phyloP scores from a whole-genome alignment of 2,888 invertebrate species.

The Isotomurus palustris region DNA sequence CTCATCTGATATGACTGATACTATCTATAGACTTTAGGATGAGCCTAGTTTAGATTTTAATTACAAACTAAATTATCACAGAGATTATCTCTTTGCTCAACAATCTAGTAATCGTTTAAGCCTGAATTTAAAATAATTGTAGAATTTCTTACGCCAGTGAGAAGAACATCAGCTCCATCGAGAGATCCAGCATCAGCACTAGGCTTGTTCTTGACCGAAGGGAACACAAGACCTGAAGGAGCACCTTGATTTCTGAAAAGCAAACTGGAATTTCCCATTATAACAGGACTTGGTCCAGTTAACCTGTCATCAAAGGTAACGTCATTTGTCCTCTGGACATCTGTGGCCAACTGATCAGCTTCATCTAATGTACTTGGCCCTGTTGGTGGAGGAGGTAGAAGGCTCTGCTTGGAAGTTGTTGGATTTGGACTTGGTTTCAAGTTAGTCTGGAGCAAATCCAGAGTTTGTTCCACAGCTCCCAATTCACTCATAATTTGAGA shows the following conservation, averaged over 20 bases:
- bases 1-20: no score
- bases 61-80: no score
- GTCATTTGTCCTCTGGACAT: slow-evolving; percentile 37
- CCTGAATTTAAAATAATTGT: not conserved
- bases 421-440: no score
- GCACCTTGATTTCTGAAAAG: slow-evolving; percentile 14
- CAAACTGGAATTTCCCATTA: not conserved
- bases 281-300: not conserved
- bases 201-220: slow-evolving; percentile 85
- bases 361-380: slow-evolving; percentile 27
- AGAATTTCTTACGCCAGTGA: slow-evolving; percentile 37
- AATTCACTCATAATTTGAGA: slow-evolving; percentile 43
- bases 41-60: no score
- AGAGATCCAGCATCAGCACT: slow-evolving; percentile 38
- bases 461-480: slow-evolving; percentile 43
- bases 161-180: slow-evolving; percentile 44
- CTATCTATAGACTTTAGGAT: no score
- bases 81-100: no score
- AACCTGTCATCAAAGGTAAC: slow-evolving; percentile 36
- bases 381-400: slow-evolving; percentile 21
- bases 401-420: slow-evolving; percentile 12
- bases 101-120: not conserved
- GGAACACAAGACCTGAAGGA: slow-evolving; percentile 69
- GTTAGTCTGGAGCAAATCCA: slow-evolving; percentile 33
- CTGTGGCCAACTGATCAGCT: slow-evolving; percentile 36